These are phyloP conservation scores for Lobophora halterata DNA, from an alignment of 2,888 invertebrate species.

Conservation along the genomic window DNA sequence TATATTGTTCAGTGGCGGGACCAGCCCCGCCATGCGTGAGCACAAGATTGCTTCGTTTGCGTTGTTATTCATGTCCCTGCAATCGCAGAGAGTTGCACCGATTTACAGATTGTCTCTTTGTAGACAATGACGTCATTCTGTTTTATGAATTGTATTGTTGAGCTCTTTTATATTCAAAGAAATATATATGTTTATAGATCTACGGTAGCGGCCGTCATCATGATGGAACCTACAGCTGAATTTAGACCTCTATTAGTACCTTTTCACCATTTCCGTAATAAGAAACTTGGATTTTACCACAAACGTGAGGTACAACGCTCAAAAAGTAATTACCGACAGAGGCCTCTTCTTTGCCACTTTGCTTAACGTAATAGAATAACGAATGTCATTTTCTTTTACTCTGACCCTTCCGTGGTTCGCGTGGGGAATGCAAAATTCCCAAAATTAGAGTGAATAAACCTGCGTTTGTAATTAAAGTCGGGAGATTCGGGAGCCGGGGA, in stretches of 20 bases:
- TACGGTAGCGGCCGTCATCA: too few species aligned
- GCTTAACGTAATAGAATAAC: constrained; percentile 77
- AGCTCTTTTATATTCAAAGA: too few species aligned
- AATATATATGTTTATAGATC: too few species aligned
- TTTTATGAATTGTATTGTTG: too few species aligned
- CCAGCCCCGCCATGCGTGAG: constrained; percentile 40
- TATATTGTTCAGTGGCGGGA: constrained; percentile 34
- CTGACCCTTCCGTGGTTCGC: constrained; percentile 78
- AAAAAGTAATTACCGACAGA: constrained; percentile 70
- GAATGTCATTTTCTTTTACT: constrained; percentile 78
- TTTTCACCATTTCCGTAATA: too few species aligned
- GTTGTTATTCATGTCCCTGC: constrained; percentile 44
- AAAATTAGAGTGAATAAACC: constrained; percentile 79
- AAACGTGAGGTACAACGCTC: too few species aligned
- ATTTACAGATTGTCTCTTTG: too few species aligned
- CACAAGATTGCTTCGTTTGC: constrained; percentile 46
- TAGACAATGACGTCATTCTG: too few species aligned
- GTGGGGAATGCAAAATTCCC: constrained; percentile 77
- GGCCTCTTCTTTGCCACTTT: constrained; percentile 66
- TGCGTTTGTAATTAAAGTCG: constrained; percentile 76
- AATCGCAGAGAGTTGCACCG: too few species aligned
- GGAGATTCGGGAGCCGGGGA: constrained; percentile 47
- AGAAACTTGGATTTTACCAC: too few species aligned
- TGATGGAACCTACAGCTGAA: too few species aligned
- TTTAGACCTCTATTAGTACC: too few species aligned